These are phyloP conservation scores for Nannoperca obscura DNA, from an alignment of 2,797 vertebrate genomes.

Conservation along the genomic window DNA sequence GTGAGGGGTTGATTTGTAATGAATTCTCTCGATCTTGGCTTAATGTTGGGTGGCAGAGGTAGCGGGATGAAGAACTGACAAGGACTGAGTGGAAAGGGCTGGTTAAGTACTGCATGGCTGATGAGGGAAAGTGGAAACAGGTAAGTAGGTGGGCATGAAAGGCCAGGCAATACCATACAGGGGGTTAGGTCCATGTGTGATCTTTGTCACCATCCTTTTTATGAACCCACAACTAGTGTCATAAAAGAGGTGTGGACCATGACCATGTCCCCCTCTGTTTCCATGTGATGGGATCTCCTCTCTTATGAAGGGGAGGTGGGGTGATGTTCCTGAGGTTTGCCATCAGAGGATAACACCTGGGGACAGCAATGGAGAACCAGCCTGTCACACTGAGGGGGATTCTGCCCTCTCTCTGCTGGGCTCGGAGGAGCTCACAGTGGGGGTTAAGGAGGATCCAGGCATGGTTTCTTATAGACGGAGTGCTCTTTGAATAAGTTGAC, in stretches of 20 bases:
- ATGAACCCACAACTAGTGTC: conserved; percentile 3
- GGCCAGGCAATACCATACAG: background rate
- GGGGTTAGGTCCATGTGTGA: conserved; percentile 3
- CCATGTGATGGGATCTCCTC: conserved; percentile 30
- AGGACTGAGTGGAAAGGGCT: too few species aligned
- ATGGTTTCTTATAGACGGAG: conserved; percentile 33
- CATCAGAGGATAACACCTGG: conserved; percentile 44
- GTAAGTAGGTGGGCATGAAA: too few species aligned
- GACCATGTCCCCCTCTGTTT: background rate
- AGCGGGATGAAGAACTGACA: conserved; percentile 8
- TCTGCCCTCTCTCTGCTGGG: conserved; percentile 48
- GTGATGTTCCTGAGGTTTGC: conserved; percentile 20
- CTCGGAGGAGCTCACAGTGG: conserved; percentile 50
- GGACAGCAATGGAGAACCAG: conserved; percentile 32
- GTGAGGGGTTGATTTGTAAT: conserved; percentile 73
- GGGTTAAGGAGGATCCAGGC: conserved; percentile 35
- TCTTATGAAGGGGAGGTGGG: background rate
- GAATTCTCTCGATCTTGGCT: conserved; percentile 70
- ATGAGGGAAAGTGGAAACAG: too few species aligned
- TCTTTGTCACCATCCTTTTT: conserved; percentile 13
- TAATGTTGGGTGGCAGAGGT: conserved; percentile 54
- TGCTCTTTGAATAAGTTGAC: conserved; percentile 55
- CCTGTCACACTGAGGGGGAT: conserved; percentile 39
- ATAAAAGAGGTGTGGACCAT: background rate
- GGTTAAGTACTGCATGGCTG: too few species aligned